Base-by-base conservation (phyloP, 2,888 invertebrate species). In the Dynastes grantii region DNA sequence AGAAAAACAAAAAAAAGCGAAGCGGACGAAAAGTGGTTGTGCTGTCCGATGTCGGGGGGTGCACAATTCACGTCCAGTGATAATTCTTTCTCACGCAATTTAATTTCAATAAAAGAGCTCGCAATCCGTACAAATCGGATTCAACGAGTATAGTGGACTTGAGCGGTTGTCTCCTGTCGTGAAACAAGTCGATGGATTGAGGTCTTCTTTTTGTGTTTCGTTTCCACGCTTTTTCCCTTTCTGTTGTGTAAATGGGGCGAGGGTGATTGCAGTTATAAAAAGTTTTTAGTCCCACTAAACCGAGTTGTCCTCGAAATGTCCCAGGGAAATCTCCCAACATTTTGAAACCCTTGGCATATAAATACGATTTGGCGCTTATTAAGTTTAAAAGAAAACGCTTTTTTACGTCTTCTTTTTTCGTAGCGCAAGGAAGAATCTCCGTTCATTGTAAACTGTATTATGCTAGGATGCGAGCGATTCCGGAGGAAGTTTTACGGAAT, bases 21-120 rank as follows among this genome's bases (percentile, higher is more conserved):
- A 4, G 13, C 32, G 55, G 55, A 55, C 32, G 55, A 29, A 58
- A 55, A 22, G 22, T 16, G n/a, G 40, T 16, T 22, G 13, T 5
- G 40, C 13, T 16, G 45, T 16, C 40, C 40, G 29, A 13, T 1
- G 27, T 63, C 55, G 11, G 45, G 11, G 8, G 45, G 8, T 16
- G 13, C 32, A 67, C 65, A 22, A 67, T 55, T 40, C 55, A 16
- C 58, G 71, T 37, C 37, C 9, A n/a, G 6, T 40, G 40, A 67
- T 76, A 76, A 76, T 67, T 76, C 76, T 71, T 77, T 61, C 71
- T 32, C 77, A 53, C 61, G 40, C 77, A 71, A 77, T 77, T 77
- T 77, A 77, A 77, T 77, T 77, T 77, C 77, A 77, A 77, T 77
- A 71, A 71, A 77, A 63, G 65, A 71, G 8, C 68, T 22, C 61